Evolutionary conservation across 2,113 vertebrate species (phyloP), one percentile per base, ranked within the genome.

Genomic region (Copsychus sechellarum): DNA sequence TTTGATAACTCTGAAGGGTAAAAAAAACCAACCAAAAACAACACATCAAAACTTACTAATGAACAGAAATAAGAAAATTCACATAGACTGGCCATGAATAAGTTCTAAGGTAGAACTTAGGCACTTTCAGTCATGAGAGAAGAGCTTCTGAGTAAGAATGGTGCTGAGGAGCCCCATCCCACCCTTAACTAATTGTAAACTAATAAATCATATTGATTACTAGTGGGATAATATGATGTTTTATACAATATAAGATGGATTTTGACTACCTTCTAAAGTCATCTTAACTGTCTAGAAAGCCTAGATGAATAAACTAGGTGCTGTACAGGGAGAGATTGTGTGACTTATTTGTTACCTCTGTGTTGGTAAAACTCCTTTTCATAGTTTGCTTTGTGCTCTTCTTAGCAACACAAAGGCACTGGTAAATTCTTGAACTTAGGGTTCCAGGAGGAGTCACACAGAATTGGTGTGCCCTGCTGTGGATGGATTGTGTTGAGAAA

Each of bases 401-500:
- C 54, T 73, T 25, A 61, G 21, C 10, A 40, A 9, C 3, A 5
- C 1, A 0, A n/a, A 12, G 1, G 7, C 53, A 16, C 31, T 53
- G 26, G 4, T 61, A 53, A 84, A 42, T 33, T n/a, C 42, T 54
- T 40, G 13, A 43, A 73, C 1, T 48, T 65, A 24, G 0, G 0
- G 15, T 58, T 86, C 4, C 24, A 22, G 58, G 70, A 77, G 31
- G 26, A 73, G 57, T 54, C 43, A 17, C 62, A 54, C 7, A 38
- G 43, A 12, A 24, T 25, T 57, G 34, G 8, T 71, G 18, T 38
- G 45, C 36, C 15, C 16, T 23, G 2, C 42, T 56, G 18, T 42
- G 42, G 14, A 11, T 26, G 25, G 18, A 21, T 23, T 34, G 10
- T 74, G 19, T n/a, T 51, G 64, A 71, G 29, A 70, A 73, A 28